These are phyloP conservation scores for Phaonia tiefii DNA, from an alignment of 2,888 invertebrate species.

Conservation along the genomic window DNA sequence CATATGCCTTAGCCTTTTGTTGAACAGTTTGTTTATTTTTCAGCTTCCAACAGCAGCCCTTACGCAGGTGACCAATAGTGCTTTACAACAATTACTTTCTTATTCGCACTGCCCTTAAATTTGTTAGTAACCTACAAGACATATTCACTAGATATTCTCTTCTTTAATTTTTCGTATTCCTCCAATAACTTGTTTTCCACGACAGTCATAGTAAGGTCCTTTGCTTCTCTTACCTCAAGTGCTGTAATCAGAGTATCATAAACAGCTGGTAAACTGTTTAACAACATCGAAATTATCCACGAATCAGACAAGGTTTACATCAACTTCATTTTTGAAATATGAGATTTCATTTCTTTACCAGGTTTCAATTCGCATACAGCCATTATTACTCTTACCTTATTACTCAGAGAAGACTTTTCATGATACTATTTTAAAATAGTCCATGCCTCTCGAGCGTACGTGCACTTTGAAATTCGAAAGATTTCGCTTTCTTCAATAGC, in stretches of 20 bases:
- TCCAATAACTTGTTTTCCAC: no score
- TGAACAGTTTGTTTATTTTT: no score
- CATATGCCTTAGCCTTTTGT: no score
- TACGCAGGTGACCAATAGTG: background rate
- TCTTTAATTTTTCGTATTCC: no score
- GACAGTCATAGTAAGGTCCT: no score
- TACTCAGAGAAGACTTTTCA: slow-evolving; percentile 1
- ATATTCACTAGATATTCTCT: background rate
- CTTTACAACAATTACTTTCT: background rate
- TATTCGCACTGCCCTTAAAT: background rate
- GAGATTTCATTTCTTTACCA: slow-evolving; percentile 32
- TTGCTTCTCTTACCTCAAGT: no score
- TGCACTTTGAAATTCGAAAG: background rate
- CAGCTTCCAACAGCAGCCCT: background rate
- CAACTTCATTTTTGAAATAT: slow-evolving; percentile 23
- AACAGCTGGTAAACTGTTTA: no score
- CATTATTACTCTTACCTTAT: slow-evolving; percentile 33
- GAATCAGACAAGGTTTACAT: background rate
- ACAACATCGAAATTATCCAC: no score
- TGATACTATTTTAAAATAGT: slow-evolving; percentile 1
- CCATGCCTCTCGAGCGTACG: background rate
- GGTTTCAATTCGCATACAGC: slow-evolving; percentile 30
- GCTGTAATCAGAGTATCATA: no score
- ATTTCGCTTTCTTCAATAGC: slow-evolving; percentile 44
- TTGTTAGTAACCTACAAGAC: background rate